Conservation (phyloP, 2,113 vertebrate genomes). For the Propithecus coquereli region DNA sequence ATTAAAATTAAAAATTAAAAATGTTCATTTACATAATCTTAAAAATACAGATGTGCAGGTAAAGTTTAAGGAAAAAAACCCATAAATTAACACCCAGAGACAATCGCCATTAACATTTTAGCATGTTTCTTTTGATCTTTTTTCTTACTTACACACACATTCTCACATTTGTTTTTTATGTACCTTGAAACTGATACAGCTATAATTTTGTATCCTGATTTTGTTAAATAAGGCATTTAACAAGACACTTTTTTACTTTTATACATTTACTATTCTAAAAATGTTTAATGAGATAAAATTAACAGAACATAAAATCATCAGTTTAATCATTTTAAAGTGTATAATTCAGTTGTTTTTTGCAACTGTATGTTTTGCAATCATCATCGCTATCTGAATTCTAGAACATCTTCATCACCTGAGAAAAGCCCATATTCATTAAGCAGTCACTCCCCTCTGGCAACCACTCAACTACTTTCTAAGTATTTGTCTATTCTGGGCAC, state of each 20-base stretch:
- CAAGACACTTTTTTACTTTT: background rate
- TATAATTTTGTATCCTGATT: background rate
- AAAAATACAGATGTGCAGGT: background rate
- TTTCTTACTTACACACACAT: background rate
- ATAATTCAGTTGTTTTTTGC: background rate
- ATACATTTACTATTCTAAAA: background rate
- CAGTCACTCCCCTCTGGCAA: background rate
- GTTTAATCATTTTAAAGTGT: background rate
- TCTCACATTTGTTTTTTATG: background rate
- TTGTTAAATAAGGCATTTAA: background rate
- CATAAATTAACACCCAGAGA: background rate
- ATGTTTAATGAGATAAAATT: background rate
- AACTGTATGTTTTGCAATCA: background rate
- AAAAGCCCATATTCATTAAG: background rate
- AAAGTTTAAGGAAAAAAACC: background rate
- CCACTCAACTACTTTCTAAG: background rate
- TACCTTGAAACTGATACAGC: background rate
- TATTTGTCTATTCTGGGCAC: background rate
- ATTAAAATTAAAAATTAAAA: background rate
- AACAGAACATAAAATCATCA: background rate
- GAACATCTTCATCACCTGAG: background rate
- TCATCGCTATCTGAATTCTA: background rate
- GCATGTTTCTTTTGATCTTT: background rate
- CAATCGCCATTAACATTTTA: background rate
- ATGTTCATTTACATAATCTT: background rate